Evolutionary conservation across 2,888 invertebrate species (phyloP).

Genomic region (Agapostemon virescens): DNA sequence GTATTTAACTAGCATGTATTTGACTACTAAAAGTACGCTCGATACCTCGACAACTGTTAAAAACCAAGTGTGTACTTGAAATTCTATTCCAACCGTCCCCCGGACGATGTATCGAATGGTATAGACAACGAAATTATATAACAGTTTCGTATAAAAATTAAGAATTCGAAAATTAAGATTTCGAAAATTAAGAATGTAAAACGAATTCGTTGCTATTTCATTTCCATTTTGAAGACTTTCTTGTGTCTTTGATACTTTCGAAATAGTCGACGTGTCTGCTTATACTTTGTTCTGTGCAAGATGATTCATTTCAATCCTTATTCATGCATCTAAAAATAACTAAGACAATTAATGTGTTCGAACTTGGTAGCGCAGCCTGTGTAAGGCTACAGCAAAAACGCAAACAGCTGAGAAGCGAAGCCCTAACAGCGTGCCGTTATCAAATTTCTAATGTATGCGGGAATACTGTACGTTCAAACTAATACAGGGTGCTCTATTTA

Average conservation of each 20-base stretch:
- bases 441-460: background rate
- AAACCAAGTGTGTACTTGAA: background rate
- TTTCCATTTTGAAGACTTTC: too few relatives aligned
- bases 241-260: background rate
- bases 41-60: background rate
- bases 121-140: background rate
- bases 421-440: background rate
- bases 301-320: background rate
- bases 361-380: too few relatives aligned
- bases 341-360: background rate
- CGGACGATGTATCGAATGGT: background rate
- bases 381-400: too few relatives aligned
- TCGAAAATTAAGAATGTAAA: too few relatives aligned
- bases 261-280: background rate
- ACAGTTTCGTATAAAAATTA: background rate
- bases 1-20: background rate
- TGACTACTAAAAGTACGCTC: background rate
- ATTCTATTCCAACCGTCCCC: background rate
- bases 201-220: too few relatives aligned
- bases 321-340: background rate
- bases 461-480: background rate
- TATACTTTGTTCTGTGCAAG: background rate
- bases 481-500: background rate
- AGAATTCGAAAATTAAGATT: too few relatives aligned
- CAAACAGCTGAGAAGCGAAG: too few relatives aligned